Conservation (phyloP, 2,797 vertebrate species). For the Yasuhikotakia modesta region DNA sequence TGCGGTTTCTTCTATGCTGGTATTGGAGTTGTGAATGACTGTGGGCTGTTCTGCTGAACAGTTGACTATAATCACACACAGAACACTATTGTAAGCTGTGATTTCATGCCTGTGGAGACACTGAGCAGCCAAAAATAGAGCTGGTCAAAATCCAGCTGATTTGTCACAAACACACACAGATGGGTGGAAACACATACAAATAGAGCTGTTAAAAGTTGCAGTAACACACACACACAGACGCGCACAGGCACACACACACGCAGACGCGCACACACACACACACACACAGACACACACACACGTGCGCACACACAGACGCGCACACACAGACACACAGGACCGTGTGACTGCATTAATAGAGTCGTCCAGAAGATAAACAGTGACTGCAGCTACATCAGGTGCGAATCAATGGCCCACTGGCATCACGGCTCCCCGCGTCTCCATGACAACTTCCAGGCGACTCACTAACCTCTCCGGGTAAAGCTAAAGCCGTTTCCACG, state of each 20-base stretch:
- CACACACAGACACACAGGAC: constrained; percentile 4
- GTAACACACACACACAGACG: constrained; percentile 3
- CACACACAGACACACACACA: too few species aligned
- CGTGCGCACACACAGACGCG: too few species aligned
- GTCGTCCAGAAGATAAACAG: constrained; percentile 14
- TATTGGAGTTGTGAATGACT: background rate
- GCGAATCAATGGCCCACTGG: constrained; percentile 54
- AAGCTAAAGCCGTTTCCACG: constrained; percentile 68
- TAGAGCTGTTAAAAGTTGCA: constrained; percentile 26
- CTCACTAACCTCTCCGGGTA: constrained; percentile 62
- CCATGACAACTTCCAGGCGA: constrained; percentile 78
- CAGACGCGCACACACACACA: too few species aligned
- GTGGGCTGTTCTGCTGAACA: background rate
- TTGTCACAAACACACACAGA: too few species aligned
- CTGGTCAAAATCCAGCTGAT: constrained; percentile 31
- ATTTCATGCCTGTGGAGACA: constrained; percentile 39
- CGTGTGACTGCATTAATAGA: constrained; percentile 34
- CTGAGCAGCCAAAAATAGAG: constrained; percentile 38
- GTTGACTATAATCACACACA: constrained; percentile 33
- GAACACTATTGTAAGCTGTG: constrained; percentile 42
- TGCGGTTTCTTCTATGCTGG: background rate
- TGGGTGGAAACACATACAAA: constrained; percentile 39
- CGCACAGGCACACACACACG: too few species aligned
- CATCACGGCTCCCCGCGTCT: constrained; percentile 67
- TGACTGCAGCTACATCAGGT: constrained; percentile 46